Base-by-base conservation (phyloP, 2,888 invertebrate species). In the Pocota personata region DNA sequence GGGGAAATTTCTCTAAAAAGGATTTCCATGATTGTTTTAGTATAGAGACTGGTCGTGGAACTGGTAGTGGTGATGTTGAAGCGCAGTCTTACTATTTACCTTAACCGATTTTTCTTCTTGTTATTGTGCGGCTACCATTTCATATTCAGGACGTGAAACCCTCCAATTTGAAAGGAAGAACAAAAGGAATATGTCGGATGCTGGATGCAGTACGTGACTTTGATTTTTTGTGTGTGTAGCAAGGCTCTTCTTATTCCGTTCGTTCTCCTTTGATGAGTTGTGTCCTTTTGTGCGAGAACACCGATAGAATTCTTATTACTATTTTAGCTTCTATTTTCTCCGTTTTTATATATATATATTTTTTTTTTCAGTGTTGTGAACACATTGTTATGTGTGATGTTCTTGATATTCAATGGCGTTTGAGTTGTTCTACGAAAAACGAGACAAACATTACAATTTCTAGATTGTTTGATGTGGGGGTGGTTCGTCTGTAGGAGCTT, bases 71-170 rank as follows among this genome's bases (percentile, higher is more conserved):
- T 10, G 55, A 30, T 14, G n/a, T 12, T 46, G 27, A 19, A 46
- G 16, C 16, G 1, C 43, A 27, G 57, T 37, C 48, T 76, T 48
- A 64, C 46, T 35, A 21, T 75, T 40, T 76, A 82, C 57, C 72
- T 72, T 60, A 78, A 64, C 77, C 60, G 48, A 64, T 64, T 77
- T 82, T 77, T 37, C 37, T 48, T 48, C 40, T 27, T 37, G 32
- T 62, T 50, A 24, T 58, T 73, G 55, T 78, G 72, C 12, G 79
- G 72, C 71, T 80, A 48, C 19, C 32, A 84, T 84, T 84, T 84
- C 80, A 76, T 76, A 84, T 84, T 84, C 84, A 80, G 71, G 57
- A 80, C 75, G 75, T 76, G 84, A 75, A 80, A 64, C 66, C 16
- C 58, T 66, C 7, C 71, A 43, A 75, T 71, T 67, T 62, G 43